Evolutionary conservation across 2,113 vertebrate genomes (phyloP), one percentile per base, ranked within the genome.

Genomic region (Leptobrachium leishanense): DNA sequence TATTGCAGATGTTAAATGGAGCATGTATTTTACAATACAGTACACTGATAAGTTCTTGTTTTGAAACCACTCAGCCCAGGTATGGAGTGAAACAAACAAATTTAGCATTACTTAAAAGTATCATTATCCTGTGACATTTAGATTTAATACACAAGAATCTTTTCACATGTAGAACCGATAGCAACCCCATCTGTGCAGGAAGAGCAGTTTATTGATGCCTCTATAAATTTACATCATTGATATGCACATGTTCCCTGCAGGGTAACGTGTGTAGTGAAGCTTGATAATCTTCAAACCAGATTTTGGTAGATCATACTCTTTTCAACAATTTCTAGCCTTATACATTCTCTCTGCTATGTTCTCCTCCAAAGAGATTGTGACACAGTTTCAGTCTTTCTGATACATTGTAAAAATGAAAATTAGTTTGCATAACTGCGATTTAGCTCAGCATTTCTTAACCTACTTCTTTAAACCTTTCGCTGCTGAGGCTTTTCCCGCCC

Each of bases 271-370:
- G 55, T 11, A 11, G 15, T 12, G 2, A 59, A 8, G 46, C 46
- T n/a, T 59, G 55, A n/a, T 59, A 13, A 59, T 59, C 55, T 13
- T n/a, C 3, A 59, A 6, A 12, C 11, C 55, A 59, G 55, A n/a
- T 13, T 59, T 59, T 59, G 55, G 15, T 5, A 50, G 46, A 50
- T 50, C 46, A 50, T 50, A 50, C 46, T 50, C 8, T 50, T 50
- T 50, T 50, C 46, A 5, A 50, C 46, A 50, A 5, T 13, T n/a
- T 59, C 68, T 31, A 6, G 68, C 65, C 87, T 82, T 66, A 81
- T 82, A 50, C 4, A 50, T 50, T 4, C 8, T 50, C 46, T 50
- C 46, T 8, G 46, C 46, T 50, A 50, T 50, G 46, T 50, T 50
- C 8, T 50, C 8, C 8, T 50, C 46, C 46, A 50, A 50, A 50